Percentiles rank a stretch among this genome's conserved stretches.
Conservation (phyloP, 2,888 invertebrate species). For the Andrena flavipes region DNA sequence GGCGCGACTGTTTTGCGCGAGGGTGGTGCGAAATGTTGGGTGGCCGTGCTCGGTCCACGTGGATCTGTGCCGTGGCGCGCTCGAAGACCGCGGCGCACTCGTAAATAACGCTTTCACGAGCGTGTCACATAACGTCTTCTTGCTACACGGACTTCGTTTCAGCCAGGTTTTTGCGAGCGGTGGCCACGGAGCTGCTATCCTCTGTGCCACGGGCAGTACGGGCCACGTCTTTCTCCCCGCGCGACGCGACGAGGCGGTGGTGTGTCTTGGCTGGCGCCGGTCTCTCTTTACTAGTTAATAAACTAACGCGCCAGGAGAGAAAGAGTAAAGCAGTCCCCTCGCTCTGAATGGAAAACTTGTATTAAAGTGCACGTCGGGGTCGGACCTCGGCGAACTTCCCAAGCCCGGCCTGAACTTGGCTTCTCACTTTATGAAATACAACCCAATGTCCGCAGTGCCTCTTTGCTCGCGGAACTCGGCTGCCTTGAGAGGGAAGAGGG, state of each 20-base stretch:
- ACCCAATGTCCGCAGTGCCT: slow-evolving; percentile 62
- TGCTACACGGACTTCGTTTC: slow-evolving; percentile 63
- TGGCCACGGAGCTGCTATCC: slow-evolving; percentile 3
- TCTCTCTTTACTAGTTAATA: slow-evolving; percentile 67
- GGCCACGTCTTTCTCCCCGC: slow-evolving; percentile 11
- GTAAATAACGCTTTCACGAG: slow-evolving; percentile 70
- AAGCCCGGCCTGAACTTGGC: slow-evolving; percentile 67
- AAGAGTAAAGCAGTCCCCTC: slow-evolving; percentile 30
- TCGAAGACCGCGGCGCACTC: slow-evolving; percentile 31
- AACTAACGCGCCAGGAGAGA: slow-evolving; percentile 61
- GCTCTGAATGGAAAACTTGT: slow-evolving; percentile 71
- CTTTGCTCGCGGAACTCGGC: slow-evolving; percentile 60
- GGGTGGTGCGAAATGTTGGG: slow-evolving; percentile 29
- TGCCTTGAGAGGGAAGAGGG: slow-evolving; percentile 30
- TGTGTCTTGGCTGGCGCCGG: slow-evolving; percentile 54
- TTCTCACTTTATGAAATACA: slow-evolving; percentile 76
- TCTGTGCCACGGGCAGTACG: not conserved
- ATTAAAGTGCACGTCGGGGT: slow-evolving; percentile 68
- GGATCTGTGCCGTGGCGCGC: slow-evolving; percentile 23
- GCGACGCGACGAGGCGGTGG: slow-evolving; percentile 10
- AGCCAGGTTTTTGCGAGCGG: slow-evolving; percentile 58
- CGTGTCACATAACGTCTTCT: slow-evolving; percentile 70
- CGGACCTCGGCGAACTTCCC: slow-evolving; percentile 58
- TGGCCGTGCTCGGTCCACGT: slow-evolving; percentile 2
- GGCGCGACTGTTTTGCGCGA: slow-evolving; percentile 16